Conservation (phyloP, 2,113 vertebrate species). For the Brienomyrus brachyistius region DNA sequence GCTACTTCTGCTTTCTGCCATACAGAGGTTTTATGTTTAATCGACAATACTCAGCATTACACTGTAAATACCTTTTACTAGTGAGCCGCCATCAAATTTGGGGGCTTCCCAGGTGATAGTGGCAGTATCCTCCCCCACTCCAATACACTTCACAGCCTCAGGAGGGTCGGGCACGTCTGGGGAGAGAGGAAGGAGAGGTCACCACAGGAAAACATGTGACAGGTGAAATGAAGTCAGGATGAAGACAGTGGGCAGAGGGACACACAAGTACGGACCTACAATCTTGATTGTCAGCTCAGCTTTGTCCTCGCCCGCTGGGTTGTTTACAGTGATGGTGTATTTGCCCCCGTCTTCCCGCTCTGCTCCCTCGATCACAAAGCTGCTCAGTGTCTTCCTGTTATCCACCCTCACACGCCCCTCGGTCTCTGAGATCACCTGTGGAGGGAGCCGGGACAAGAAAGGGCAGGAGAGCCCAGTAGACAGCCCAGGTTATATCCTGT, state of each 20-base stretch:
- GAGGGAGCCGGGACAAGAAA: background rate
- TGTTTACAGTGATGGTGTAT: conserved; percentile 75
- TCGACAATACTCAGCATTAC: background rate
- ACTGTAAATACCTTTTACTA: conserved; percentile 64
- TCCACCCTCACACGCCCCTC: conserved; percentile 73
- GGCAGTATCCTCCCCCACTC: conserved; percentile 76
- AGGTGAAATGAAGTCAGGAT: background rate
- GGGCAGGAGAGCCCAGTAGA: background rate
- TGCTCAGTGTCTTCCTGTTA: conserved; percentile 58
- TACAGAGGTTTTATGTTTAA: background rate
- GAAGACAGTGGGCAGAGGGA: background rate
- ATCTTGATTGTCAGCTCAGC: conserved; percentile 65
- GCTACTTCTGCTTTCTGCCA: background rate
- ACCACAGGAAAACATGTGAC: background rate
- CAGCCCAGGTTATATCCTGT: background rate
- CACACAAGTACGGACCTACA: conserved; percentile 63
- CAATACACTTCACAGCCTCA: conserved; percentile 66
- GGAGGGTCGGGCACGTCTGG: conserved; percentile 81
- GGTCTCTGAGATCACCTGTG: conserved; percentile 51
- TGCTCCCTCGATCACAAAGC: conserved; percentile 76
- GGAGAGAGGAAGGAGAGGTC: background rate
- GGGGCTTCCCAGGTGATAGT: conserved; percentile 73
- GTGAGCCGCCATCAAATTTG: conserved; percentile 69
- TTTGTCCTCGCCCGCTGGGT: conserved; percentile 73
- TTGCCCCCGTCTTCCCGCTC: conserved; percentile 62